Base-by-base conservation (phyloP, 2,113 vertebrate genomes). In the Chaenogobius annularis region DNA sequence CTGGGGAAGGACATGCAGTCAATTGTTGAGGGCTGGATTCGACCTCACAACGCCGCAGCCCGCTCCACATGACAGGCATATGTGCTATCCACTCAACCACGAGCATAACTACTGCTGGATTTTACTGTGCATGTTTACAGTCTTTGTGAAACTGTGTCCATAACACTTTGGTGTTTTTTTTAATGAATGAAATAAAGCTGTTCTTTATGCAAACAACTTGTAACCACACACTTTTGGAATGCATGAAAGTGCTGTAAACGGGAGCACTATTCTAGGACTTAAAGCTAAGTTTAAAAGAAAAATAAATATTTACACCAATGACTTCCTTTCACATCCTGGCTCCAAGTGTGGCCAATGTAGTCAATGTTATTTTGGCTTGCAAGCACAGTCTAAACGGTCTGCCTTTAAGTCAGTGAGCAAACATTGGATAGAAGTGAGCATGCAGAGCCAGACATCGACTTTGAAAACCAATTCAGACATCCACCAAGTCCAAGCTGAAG, bases 401-500 rank as follows among this genome's bases (percentile, higher is more conserved):
- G 35, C 19, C 35, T 40, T 63, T 63, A 63, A 40, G 19, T n/a
- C 31, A 11, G 31, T 63, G 35, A 11, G 61, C 35, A 63, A 63
- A 63, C 19, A 40, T 63, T 40, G 31, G 61, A 19, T 10, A 10
- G 31, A 40, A 63, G 31, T n/a, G 10, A 63, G 35, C 15, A 10
- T 40, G 61, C 31, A 9, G 61, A 19, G 61, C 61, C 35, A 63
- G 61, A 1, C 61, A 63, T 63, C 35, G 61, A 63, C 61, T 12
- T 10, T 62, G 26, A 11, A 63, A 63, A 63, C 13, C 26, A 12
- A 35, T 61, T 35, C 15, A 63, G 37, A 40, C 31, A 12, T 63
- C 19, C 31, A 43, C 61, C 35, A 10, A 61, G 58, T 17, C 35
- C 35, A 40, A 43, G 17, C 31, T 62, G 19, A 35, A 31, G 4